Evolutionary conservation across 64 coral and sea anemone species (phyloP).

Genomic region (Pachyseris speciosa): DNA sequence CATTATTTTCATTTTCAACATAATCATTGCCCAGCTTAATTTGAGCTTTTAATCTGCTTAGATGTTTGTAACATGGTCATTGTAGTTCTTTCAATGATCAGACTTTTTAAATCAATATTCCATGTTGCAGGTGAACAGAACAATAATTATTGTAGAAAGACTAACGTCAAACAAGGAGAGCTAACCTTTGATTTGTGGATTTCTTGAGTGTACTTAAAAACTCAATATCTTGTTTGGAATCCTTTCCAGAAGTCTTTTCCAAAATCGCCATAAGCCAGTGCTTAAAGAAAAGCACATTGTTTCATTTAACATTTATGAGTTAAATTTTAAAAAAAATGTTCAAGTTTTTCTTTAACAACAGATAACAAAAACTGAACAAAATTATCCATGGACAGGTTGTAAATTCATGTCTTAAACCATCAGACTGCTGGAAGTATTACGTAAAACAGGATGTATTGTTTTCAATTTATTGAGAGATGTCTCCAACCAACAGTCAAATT

Average conservation of each 20-base stretch:
- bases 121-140: neutral
- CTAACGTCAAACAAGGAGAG: neutral
- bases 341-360: neutral
- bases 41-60: slow-evolving; percentile 59
- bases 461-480: neutral
- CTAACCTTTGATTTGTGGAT: neutral
- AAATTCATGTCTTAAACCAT: too few species aligned
- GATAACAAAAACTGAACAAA: neutral
- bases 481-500: neutral
- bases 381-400: too few species aligned
- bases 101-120: neutral
- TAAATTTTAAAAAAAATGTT: neutral
- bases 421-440: too few species aligned
- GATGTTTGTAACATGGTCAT: slow-evolving; percentile 23
- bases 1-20: slow-evolving; percentile 26
- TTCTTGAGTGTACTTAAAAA: neutral
- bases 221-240: neutral
- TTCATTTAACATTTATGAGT: neutral
- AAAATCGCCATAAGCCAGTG: neutral
- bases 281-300: too few species aligned
- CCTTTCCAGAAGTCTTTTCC: neutral
- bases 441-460: too few species aligned
- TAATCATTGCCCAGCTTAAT: slow-evolving; percentile 3
- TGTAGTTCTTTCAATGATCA: neutral
- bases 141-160: neutral